Base-by-base conservation (phyloP, 1,140 invertebrate species). In the Macrobrachium nipponense region DNA sequence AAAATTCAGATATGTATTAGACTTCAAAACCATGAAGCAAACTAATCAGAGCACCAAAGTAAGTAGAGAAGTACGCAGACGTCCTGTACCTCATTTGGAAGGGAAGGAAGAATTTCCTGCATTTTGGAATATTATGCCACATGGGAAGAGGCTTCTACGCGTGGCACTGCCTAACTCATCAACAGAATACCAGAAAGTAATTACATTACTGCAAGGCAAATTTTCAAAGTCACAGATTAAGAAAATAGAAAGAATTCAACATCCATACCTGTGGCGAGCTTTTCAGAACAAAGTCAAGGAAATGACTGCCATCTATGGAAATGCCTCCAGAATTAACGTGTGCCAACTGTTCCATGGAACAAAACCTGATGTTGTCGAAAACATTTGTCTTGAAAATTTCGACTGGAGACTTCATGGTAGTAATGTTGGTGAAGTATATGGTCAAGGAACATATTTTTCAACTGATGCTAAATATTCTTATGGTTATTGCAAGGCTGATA, bases 391-490 rank as follows among this genome's bases (percentile, higher is more conserved):
- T 15, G 88, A 88, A 58, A 88, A 88, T 44, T 87, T 88, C 58
- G 88, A 88, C 80, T 88, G 88, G 88, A 58, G 88, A 20, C 68
- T 88, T 5, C 88, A 88, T 68, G 88, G 88, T 10, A 64, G 84
- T 3, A 58, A 27, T 7, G 64, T 17, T n/a, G 88, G 88, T 2
- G 85, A 83, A 27, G 14, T 15, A 4, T 72, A 59, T 64, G 88
- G 88, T 10, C 75, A 75, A 68, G 88, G 88, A n/a, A 87, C 88
- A 11, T 88, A 88, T 36, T 88, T 88, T 44, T 83, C 84, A 10
- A 75, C 27, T 6, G 27, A 83, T 72, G 64, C 62, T 20, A 15
- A 17, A 15, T 59, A 15, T 27, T 87, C 86, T 20, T 62, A 61
- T 23, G 14, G 23, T 2, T 87, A 82, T 76, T 76, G 72, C 43